Conservation (phyloP, 2,113 vertebrate species). For the Lampris incognitus region DNA sequence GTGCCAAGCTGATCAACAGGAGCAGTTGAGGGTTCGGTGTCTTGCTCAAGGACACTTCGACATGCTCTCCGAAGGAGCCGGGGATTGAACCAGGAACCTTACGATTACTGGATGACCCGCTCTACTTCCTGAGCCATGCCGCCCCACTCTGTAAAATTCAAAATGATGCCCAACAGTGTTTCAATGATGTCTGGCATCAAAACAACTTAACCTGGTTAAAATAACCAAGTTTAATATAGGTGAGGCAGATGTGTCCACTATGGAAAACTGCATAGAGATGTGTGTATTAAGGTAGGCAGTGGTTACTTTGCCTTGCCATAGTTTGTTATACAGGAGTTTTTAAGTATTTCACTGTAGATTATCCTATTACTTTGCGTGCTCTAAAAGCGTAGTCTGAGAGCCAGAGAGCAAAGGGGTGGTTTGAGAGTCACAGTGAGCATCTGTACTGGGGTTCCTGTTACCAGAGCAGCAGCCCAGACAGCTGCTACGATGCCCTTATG, state of each 20-base stretch:
- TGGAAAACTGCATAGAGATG: conserved; percentile 15
- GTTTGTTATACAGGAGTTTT: conserved; percentile 39
- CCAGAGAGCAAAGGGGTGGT: conserved; percentile 7
- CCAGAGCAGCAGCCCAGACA: conserved; percentile 54
- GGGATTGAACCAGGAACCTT: no score
- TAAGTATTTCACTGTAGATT: conserved; percentile 20
- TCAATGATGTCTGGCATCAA: no score
- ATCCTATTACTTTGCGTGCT: conserved; percentile 54
- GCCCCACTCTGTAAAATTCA: no score
- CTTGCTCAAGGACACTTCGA: no score
- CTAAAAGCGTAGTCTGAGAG: conserved; percentile 40
- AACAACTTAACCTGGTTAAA: not conserved
- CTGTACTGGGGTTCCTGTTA: conserved; percentile 68
- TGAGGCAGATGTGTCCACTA: no score
- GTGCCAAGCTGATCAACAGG: no score
- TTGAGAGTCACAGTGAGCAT: conserved; percentile 44
- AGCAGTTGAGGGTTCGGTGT: no score
- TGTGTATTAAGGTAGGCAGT: conserved; percentile 38
- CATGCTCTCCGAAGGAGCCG: no score
- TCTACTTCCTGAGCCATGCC: no score
- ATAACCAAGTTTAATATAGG: no score
- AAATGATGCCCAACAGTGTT: no score
- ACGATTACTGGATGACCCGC: no score
- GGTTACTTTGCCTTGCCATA: conserved; percentile 43
- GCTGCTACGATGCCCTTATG: conserved; percentile 61